Evolutionary conservation across 2,888 invertebrate species (phyloP), one percentile per base, ranked within the genome.

Genomic region (Cryptocephalus primarius): DNA sequence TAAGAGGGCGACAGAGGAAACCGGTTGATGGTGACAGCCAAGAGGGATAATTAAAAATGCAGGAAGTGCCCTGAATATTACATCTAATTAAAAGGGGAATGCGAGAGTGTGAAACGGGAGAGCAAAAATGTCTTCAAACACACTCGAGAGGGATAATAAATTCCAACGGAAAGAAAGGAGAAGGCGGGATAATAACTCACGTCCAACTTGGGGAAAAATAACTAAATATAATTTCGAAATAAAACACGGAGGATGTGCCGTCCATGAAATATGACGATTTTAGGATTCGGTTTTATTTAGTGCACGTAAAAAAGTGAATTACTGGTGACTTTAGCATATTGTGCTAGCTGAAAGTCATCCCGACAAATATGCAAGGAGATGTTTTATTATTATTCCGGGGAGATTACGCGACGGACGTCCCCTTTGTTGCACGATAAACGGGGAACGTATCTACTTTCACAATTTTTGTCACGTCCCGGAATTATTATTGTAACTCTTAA

Each of bases 181-280:
- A 55, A 56, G 52, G 54, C 56, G 49, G 52, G 56, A 58, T 55
- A 60, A 60, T 61, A 61, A 60, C 55, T 61, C 60, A 60, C 58
- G 57, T 56, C 55, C 50, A 54, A 54, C 52, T 54, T 54, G 51
- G 51, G 56, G 49, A 55, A 57, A 56, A 58, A 58, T 55, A 55
- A 53, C 55, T 57, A 57, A 60, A 59, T 60, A 61, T 59, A 60
- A 60, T 56, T 60, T 55, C 52, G 55, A 56, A 60, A 57, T 56
- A 59, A 60, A 60, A 57, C 56, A 57, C 12, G 58, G 22, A 52
- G 48, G 49, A 55, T 51, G 52, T 51, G 51, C 51, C 53, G 49
- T 58, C 55, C 56, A 56, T 60, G 57, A 59, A 57, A 58, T 54
- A 59, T 59, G 54, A 55, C 53, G 53, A 52, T 58, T 57, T 55